Evolutionary conservation across 2,113 vertebrate species (phyloP), one percentile per base, ranked within the genome.

Genomic region (Clarias macrocephalus): DNA sequence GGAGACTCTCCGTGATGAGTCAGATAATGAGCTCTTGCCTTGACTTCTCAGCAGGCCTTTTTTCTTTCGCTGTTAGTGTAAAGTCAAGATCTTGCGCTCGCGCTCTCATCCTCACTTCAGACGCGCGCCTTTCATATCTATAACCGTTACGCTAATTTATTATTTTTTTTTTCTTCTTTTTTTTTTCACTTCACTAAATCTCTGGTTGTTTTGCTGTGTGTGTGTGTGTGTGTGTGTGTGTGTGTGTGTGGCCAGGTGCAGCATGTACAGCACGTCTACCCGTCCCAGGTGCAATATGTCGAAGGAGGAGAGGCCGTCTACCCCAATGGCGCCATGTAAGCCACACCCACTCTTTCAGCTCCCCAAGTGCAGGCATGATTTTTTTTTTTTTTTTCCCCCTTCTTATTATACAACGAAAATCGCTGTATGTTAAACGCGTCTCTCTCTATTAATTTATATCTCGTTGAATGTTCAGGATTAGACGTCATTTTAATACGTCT

Each of bases 291-390:
- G 92, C 98, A 99, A 91, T 99, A 99, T 87, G 96, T 99, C 89
- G 98, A 99, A 88, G 96, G 96, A 37, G 97, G 95, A 77, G 98
- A 99, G 30, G 90, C 97, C 0, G 95, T 98, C 92, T 99, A 99
- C 89, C 94, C 97, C 84, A 99, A 99, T 33, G 97, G 98, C 94
- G 96, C 97, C 87, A 97, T 99, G 98, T 99, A 95, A 95, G 97
- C 88, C 65, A 81, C 11, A 10, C 0, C 82, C 54, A 60, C 42
- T 83, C 15, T 25, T 48, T 48, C 48, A 48, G 48, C 48, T 48
- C 48, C 48, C 48, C 7, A 48, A 48, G 48, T 48, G 48, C 48
- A 48, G 48, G 48, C 48, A 48, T 48, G 48, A 8, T 7, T 48
- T 48, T 48, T 0, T 52, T n/a, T 52, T 16, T 70, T 37, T 33